Evolutionary conservation across 1,140 invertebrate genomes (phyloP), one percentile per base, ranked within the genome.

Genomic region (Drosophila varians): DNA sequence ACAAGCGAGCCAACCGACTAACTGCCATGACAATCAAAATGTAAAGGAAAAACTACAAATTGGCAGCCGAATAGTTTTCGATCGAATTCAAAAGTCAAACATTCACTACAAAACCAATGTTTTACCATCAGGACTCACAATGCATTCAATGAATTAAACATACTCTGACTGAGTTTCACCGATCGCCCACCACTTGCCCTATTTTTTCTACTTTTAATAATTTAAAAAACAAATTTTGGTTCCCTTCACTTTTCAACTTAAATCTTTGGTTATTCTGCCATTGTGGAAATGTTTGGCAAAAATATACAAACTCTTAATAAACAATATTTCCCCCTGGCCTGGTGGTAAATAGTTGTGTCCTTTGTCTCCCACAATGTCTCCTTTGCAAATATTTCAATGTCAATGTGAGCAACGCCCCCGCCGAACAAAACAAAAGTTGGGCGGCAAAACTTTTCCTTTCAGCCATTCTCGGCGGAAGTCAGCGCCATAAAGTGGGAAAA

Each of bases 331-430:
- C 28, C 28, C 9, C 1, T 3, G 4, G 28, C n/a, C n/a, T n/a
- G n/a, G n/a, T 31, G 9, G 25, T 38, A 64, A 64, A 64, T 31
- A 23, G 11, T 25, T n/a, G 18, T 21, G 19, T 66, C 18, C 62
- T 64, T 42, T 65, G 58, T 65, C 62, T 48, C 34, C 43, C 19
- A 45, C 40, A n/a, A n/a, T 58, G 54, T 19, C 6, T 60, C 60
- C 58, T 53, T 55, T 77, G 36, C 19, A 79, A 49, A 49, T 77
- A 76, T 82, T 82, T 82, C 77, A 82, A 82, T 82, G 77, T 82
- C 77, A 82, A 76, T 55, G 71, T 60, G 60, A 72, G 53, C 51
- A 45, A 34, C 28, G 25, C 47, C 61, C 40, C 45, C 38, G 26
- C 45, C 14, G 19, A 42, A 54, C 56, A 45, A 31, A 49, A 40